Evolutionary conservation across 2,113 vertebrate species (phyloP).

Genomic region (Poicephalus meyeri): DNA sequence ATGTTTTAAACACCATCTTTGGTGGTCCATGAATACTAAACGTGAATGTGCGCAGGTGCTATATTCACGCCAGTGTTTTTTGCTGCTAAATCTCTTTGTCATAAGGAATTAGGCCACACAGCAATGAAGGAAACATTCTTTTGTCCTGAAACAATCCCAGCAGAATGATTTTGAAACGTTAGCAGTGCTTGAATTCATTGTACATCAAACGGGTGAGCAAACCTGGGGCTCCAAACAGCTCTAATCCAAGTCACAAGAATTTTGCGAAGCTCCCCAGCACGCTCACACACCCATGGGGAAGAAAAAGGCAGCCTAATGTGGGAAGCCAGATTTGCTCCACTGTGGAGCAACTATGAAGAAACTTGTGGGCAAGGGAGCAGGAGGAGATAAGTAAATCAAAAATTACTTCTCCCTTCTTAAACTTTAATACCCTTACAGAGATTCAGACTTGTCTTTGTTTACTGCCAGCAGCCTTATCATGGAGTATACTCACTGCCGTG

Average conservation of each 20-base stretch:
- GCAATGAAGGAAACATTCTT: constrained; percentile 28
- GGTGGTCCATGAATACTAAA: background rate
- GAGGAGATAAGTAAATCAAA: background rate
- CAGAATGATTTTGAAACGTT: background rate
- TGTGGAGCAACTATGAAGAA: background rate
- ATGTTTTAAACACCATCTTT: background rate
- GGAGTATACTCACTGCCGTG: too few species aligned
- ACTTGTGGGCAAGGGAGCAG: background rate
- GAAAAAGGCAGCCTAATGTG: background rate
- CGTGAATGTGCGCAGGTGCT: background rate
- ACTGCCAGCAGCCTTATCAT: background rate
- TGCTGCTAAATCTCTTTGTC: constrained; percentile 28
- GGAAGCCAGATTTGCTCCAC: background rate
- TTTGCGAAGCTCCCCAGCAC: background rate
- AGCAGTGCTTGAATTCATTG: background rate
- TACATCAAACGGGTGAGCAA: background rate
- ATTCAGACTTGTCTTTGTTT: background rate
- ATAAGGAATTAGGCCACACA: constrained; percentile 28
- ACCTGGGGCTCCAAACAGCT: background rate
- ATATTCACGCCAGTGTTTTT: background rate
- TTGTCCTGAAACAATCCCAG: constrained; percentile 11
- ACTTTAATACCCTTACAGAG: background rate
- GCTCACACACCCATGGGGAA: accelerated
- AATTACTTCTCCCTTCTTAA: background rate
- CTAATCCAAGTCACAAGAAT: background rate